Base-by-base conservation (phyloP, 35 echinoderm and acorn worm genomes). In the Nesometra sesokonis region DNA sequence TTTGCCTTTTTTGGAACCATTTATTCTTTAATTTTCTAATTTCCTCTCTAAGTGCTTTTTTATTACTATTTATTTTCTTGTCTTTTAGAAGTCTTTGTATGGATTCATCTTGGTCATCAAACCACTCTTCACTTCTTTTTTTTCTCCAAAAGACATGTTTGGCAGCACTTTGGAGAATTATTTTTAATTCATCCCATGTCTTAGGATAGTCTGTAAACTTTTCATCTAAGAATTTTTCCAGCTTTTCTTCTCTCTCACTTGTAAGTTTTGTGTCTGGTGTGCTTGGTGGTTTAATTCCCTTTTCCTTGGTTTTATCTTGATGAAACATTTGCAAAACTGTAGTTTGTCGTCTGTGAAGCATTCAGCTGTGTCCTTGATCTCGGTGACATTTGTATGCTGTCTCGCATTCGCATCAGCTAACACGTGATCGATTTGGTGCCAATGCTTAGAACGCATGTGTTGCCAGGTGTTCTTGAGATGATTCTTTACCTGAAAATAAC, bases 371-470 rank as follows among this genome's bases (percentile, higher is more conserved):
- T 13, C 32, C 13, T n/a, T 81, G 32, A 23, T 81, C 79, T 23
- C 31, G 15, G 79, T 81, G 79, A 81, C 79, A 81, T 81, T 17
- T 23, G 79, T 15, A 13, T 31, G 13, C 32, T 81, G 19, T 17
- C 17, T 32, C 32, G 17, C 32, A 23, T 31, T 32, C 15, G 13
- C 17, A 23, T 23, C 13, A 19, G 32, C 19, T 17, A 17, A 17
- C 32, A 81, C 79, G 32, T 81, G 79, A 32, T 81, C 79, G 13
- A 81, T 15, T 32, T 81, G 79, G 32, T 81, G 79, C 79, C 79
- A 81, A 13, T 81, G 79, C 79, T 81, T 81, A 81, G 79, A 81
- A 13, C 79, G 31, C 15, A 32, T 15, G 31, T 81, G 31, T 81
- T 81, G 79, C 79, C 79, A 81, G 13, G 79, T 81, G 32, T 81